Percentiles rank a stretch among this genome's conserved stretches.
Conservation (phyloP, 2,113 vertebrate species). For the Pelmatolapia mariae region DNA sequence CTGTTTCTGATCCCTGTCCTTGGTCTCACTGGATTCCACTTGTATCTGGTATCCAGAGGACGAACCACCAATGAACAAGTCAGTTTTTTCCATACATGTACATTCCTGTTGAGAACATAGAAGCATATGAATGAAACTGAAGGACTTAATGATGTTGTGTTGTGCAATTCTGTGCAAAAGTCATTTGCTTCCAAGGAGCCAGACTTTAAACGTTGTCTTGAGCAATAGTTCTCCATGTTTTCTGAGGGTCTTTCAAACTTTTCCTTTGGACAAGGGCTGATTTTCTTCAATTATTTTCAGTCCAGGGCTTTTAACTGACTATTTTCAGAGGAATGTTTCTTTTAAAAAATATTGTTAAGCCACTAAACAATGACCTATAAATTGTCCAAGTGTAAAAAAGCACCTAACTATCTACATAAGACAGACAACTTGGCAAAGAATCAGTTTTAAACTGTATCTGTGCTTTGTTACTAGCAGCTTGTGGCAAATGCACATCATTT, state of each 20-base stretch:
- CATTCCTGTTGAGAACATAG: neutral
- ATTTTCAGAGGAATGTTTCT: neutral
- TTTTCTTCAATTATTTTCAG: neutral
- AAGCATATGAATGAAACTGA: neutral
- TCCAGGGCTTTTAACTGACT: neutral
- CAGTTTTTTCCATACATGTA: neutral
- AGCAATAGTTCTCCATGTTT: neutral
- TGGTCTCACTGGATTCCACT: slow-evolving; percentile 91
- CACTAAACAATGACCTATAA: neutral
- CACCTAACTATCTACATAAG: neutral
- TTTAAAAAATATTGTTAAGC: neutral
- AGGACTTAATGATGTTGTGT: neutral
- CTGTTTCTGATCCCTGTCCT: slow-evolving; percentile 93
- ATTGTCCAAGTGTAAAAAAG: neutral
- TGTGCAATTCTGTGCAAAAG: neutral
- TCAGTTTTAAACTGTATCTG: neutral
- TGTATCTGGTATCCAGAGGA: slow-evolving; percentile 90
- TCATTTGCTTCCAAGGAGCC: neutral
- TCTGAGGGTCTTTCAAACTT: neutral
- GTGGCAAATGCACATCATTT: neutral
- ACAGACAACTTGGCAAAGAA: neutral
- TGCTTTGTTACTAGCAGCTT: neutral
- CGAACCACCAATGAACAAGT: slow-evolving; percentile 98
- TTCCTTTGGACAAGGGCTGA: neutral
- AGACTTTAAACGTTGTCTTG: neutral